Percentiles rank a stretch among this genome's conserved stretches.
Conservation (phyloP, 1,140 invertebrate species). For the Branchinecta lynchi region DNA sequence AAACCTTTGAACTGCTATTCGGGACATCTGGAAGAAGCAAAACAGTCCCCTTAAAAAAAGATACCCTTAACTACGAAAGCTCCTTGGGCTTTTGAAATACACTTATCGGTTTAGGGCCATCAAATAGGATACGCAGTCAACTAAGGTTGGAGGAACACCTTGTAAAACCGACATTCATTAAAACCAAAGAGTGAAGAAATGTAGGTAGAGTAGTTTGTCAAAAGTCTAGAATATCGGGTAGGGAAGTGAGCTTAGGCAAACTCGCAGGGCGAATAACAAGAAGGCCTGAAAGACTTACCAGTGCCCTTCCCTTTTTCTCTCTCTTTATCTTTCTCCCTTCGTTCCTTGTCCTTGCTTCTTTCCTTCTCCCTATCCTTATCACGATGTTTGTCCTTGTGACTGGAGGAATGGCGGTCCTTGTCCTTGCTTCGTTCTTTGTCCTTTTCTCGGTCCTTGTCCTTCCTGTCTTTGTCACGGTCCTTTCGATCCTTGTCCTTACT, state of each 20-base stretch:
- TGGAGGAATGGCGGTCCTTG: constrained; percentile 15
- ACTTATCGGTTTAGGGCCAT: background rate
- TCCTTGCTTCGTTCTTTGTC: constrained; percentile 14
- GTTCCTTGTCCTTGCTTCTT: constrained; percentile 40
- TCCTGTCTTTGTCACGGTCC: constrained; percentile 23
- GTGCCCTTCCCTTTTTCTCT: constrained; percentile 7
- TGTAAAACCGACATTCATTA: background rate
- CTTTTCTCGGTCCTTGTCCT: constrained; percentile 27
- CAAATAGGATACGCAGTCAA: background rate
- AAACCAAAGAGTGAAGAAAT: background rate
- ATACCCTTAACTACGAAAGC: too few relatives aligned
- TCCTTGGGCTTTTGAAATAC: too few relatives aligned
- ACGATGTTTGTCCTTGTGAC: constrained; percentile 28
- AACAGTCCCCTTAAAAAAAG: too few relatives aligned
- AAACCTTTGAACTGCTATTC: too few relatives aligned
- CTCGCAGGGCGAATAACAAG: background rate
- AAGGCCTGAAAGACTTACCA: constrained; percentile 12
- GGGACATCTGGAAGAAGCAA: too few relatives aligned
- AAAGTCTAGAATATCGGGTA: background rate
- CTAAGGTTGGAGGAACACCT: background rate
- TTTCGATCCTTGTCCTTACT: background rate
- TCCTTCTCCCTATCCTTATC: constrained; percentile 28
- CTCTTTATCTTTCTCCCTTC: constrained; percentile 22
- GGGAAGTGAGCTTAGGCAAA: background rate
- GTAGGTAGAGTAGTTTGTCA: background rate